A percentile compares a stretch with the other conserved stretches of the same genome.
These are phyloP conservation scores for Sitophilus oryzae DNA, from an alignment of 1,140 invertebrate genomes.

Conservation along the genomic window DNA sequence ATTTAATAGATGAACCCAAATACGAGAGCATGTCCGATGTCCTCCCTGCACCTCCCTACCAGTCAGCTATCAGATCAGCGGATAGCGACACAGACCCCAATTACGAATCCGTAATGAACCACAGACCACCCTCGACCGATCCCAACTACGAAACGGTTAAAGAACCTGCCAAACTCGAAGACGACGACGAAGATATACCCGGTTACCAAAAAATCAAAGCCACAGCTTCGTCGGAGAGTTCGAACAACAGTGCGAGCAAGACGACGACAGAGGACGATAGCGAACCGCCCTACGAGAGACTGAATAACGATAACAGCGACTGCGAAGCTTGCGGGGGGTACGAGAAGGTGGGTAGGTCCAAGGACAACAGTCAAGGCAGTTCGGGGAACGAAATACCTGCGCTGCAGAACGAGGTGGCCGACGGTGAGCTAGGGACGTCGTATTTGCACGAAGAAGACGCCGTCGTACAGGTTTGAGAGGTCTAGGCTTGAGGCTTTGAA, in stretches of 20 bases:
- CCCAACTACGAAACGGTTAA: constrained; percentile 50
- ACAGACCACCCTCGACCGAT: too few relatives aligned
- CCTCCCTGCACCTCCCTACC: constrained; percentile 45
- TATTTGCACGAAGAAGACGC: constrained; percentile 33
- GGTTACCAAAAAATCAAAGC: constrained; percentile 46
- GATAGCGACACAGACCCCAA: constrained; percentile 58
- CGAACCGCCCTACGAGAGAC: constrained; percentile 51
- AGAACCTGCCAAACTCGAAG: too few relatives aligned
- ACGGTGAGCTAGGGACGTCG: constrained; percentile 9
- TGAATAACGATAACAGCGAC: constrained; percentile 38
- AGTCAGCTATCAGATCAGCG: constrained; percentile 54
- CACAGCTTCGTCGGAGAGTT: constrained; percentile 34
- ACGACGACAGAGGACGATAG: constrained; percentile 23
- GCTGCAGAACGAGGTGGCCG: constrained; percentile 13
- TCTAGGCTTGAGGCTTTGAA: not conserved
- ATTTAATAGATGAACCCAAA: constrained; percentile 46
- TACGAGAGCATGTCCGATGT: constrained; percentile 67
- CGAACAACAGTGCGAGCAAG: constrained; percentile 29
- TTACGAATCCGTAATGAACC: constrained; percentile 47
- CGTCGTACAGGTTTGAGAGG: constrained; percentile 33
- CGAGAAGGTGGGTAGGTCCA: constrained; percentile 21
- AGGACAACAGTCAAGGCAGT: constrained; percentile 10
- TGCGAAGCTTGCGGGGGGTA: constrained; percentile 36
- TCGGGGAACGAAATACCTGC: constrained; percentile 16
- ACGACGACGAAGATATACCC: constrained; percentile 48